Percentiles rank a stretch among this genome's conserved stretches.
These are phyloP conservation scores for Siniperca undulata DNA, from an alignment of 2,797 vertebrate genomes.

Conservation along the genomic window DNA sequence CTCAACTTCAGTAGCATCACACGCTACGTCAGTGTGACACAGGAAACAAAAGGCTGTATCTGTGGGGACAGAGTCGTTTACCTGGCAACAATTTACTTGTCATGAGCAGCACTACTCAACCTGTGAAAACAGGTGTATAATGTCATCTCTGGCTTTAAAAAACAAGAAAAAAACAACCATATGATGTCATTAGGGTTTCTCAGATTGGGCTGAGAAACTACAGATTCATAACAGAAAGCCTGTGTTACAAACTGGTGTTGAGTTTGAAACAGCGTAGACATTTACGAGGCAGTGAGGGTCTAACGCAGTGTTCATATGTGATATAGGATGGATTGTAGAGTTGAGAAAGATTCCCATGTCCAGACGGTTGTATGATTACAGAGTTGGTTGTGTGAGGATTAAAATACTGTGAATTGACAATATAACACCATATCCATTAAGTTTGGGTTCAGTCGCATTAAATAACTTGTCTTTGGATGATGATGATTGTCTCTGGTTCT, in stretches of 20 bases:
- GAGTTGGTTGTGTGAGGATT: background rate
- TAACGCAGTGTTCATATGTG: too few relatives aligned
- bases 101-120: background rate
- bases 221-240: background rate
- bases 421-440: background rate
- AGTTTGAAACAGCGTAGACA: background rate
- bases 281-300: background rate
- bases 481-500: too few relatives aligned
- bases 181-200: background rate
- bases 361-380: background rate
- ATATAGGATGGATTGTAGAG: background rate
- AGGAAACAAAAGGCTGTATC: constrained; percentile 2
- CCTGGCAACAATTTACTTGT: background rate
- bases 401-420: background rate
- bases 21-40: background rate
- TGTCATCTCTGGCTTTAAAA: background rate
- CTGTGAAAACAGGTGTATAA: too few relatives aligned
- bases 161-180: background rate
- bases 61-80: constrained; percentile 10
- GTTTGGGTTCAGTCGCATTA: too few relatives aligned
- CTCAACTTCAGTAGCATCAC: background rate
- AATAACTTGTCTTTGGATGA: background rate
- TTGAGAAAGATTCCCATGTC: background rate
- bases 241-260: background rate
- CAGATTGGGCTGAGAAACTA: background rate